Conservation (phyloP, 2,113 vertebrate species). For the Lethenteron reissneri region DNA sequence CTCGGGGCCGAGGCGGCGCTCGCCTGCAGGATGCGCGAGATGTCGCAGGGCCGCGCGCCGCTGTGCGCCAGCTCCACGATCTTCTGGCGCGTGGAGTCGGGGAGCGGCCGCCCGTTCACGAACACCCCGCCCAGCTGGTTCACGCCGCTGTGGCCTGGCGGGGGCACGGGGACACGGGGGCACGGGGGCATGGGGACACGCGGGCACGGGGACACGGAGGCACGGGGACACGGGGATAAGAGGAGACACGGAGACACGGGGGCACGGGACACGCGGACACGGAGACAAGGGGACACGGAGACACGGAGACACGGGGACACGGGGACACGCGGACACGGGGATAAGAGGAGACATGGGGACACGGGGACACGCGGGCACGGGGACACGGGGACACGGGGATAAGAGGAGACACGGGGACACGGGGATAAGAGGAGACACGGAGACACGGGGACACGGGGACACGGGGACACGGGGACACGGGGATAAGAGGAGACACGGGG, state of each 20-base stretch:
- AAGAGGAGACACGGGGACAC: not conserved
- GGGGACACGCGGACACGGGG: not conserved
- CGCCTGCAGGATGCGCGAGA: constrained; percentile 95
- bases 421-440: not conserved
- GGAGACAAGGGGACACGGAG: not conserved
- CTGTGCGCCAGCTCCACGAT: constrained; percentile 95
- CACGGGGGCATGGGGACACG: no score
- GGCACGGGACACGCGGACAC: not conserved
- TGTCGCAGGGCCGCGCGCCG: constrained; percentile 87
- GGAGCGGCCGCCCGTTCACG: constrained; percentile 91
- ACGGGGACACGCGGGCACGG: constrained; percentile 1
- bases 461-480: not conserved
- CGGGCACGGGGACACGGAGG: not conserved
- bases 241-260: not conserved
- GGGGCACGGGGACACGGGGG: not conserved
- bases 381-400: not conserved
- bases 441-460: not conserved
- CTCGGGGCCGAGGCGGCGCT: constrained; percentile 13
- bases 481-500: not conserved
- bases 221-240: not conserved
- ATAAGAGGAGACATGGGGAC: not conserved
- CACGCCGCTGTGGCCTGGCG: constrained; percentile 83
- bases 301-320: not conserved
- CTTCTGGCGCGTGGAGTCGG: constrained; percentile 91
- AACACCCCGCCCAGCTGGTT: constrained; percentile 95